Evolutionary conservation across 2,888 invertebrate genomes (phyloP).

Genomic region (Pyrocoelia pectoralis): DNA sequence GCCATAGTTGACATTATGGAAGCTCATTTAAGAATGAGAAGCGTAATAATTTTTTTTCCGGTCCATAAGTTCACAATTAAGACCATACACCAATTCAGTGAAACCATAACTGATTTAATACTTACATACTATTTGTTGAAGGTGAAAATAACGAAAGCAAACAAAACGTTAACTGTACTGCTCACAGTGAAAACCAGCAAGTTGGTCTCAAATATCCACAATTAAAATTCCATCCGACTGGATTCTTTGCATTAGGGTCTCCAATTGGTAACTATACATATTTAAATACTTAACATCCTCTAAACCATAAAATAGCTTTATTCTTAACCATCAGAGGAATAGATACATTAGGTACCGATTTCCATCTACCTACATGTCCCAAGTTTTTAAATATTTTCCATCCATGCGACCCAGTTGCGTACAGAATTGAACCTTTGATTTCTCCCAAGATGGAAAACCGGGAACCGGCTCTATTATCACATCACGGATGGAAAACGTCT

Average conservation of each 20-base stretch:
- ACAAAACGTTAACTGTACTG: too few relatives aligned
- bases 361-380: constrained; percentile 87
- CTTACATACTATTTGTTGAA: neutral
- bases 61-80: too few relatives aligned
- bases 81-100: too few relatives aligned
- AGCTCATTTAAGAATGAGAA: too few relatives aligned
- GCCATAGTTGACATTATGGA: too few relatives aligned
- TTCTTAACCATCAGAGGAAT: constrained; percentile 94
- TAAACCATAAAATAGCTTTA: too few relatives aligned
- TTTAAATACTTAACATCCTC: neutral
- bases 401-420: constrained; percentile 94
- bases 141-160: neutral
- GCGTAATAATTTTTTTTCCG: too few relatives aligned
- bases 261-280: constrained; percentile 74
- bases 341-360: constrained; percentile 82
- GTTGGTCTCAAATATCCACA: constrained; percentile 62
- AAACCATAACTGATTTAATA: too few relatives aligned
- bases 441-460: constrained; percentile 75
- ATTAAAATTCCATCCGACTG: constrained; percentile 80
- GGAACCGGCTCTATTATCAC: constrained; percentile 90
- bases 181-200: neutral
- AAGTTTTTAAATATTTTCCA: constrained; percentile 97
- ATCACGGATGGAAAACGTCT: constrained; percentile 95
- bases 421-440: constrained; percentile 90
- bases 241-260: constrained; percentile 92